Percentiles rank a stretch among this genome's conserved stretches.
Evolutionary conservation across 2,888 invertebrate genomes (phyloP).

Genomic region (Clostera curtula): DNA sequence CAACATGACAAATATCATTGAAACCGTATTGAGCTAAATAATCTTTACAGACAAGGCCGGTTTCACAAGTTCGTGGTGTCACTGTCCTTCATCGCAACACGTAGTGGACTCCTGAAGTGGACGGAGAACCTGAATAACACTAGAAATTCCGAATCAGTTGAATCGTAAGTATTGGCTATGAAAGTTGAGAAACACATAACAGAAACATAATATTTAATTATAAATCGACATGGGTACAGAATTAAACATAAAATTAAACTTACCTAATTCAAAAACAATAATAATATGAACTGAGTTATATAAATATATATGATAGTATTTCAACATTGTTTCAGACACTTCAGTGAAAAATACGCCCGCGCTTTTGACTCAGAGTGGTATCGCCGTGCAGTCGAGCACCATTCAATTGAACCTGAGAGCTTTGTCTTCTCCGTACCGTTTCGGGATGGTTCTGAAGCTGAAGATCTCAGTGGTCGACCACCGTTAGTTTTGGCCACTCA

Average conservation of each 20-base stretch:
- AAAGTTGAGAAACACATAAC: neutral
- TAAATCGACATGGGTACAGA: too few species aligned
- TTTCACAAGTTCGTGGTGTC: constrained; percentile 90
- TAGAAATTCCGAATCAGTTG: constrained; percentile 71
- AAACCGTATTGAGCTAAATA: too few species aligned
- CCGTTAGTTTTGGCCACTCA: constrained; percentile 92
- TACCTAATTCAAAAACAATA: too few species aligned
- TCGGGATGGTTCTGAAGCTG: constrained; percentile 74
- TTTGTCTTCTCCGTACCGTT: constrained; percentile 93
- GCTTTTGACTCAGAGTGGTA: constrained; percentile 95
- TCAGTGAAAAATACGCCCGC: constrained; percentile 85
- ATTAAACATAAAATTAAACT: too few species aligned
- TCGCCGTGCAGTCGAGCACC: constrained; percentile 92
- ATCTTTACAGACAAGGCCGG: constrained; percentile 84
- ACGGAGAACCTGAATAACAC: constrained; percentile 78
- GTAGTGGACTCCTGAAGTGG: constrained; percentile 92
- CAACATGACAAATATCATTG: too few species aligned
- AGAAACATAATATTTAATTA: too few species aligned
- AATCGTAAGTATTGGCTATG: constrained; percentile 75
- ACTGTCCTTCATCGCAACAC: constrained; percentile 90
- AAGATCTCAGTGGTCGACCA: constrained; percentile 71
- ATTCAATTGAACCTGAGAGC: constrained; percentile 88
- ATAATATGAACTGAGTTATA: too few species aligned
- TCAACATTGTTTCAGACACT: constrained; percentile 75
- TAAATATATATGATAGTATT: too few species aligned